A percentile compares a stretch with the other conserved stretches of the same genome.
These are phyloP conservation scores for Bufotes viridis DNA, from an alignment of 2,797 vertebrate species.

Conservation along the genomic window DNA sequence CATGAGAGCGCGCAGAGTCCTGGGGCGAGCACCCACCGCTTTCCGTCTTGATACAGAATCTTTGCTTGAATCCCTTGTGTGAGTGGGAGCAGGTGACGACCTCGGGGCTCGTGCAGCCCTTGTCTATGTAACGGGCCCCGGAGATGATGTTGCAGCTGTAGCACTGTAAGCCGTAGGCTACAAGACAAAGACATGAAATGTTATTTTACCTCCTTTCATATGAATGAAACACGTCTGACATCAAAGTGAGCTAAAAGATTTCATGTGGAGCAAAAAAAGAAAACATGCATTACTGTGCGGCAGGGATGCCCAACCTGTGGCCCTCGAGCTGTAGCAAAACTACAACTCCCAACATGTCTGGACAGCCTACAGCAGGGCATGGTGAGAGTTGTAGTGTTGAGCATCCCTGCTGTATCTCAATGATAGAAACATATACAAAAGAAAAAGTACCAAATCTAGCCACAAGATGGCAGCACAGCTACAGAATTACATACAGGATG, in stretches of 20 bases:
- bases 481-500: too few species aligned
- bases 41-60: constrained; percentile 74
- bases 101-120: constrained; percentile 87
- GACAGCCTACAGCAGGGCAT: too few species aligned
- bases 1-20: neutral
- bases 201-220: too few species aligned
- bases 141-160: constrained; percentile 91
- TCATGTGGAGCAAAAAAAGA: constrained; percentile 66
- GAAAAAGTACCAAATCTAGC: neutral
- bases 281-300: neutral
- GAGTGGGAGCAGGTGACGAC: constrained; percentile 85
- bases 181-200: constrained; percentile 19
- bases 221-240: neutral
- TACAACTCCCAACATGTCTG: too few species aligned
- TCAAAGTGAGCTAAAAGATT: neutral
- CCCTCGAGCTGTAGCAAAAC: too few species aligned
- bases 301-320: too few species aligned
- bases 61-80: constrained; percentile 74
- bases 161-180: constrained; percentile 85
- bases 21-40: constrained; percentile 68
- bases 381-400: too few species aligned
- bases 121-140: constrained; percentile 84
- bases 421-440: neutral
- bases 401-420: too few species aligned
- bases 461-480: neutral